Evolutionary conservation across 2,113 vertebrate species (phyloP).

Genomic region (Hystrix brachyura): DNA sequence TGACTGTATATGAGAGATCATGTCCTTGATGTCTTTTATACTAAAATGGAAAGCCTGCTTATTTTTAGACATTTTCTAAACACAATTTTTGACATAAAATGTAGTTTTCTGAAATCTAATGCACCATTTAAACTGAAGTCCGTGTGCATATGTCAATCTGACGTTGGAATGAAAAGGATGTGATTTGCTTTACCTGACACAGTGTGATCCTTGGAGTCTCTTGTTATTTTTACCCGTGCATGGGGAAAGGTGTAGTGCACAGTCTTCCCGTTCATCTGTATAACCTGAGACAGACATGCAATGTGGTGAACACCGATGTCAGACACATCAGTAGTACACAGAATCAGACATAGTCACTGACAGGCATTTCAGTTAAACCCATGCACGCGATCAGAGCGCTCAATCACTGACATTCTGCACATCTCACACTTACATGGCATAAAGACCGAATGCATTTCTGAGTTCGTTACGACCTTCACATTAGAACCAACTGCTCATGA

Average conservation of each 20-base stretch:
- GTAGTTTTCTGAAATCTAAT: background rate
- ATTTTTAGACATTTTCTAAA: constrained; percentile 56
- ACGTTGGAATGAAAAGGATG: constrained; percentile 51
- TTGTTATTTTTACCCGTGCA: constrained; percentile 93
- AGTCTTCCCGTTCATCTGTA: constrained; percentile 93
- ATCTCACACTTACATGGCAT: background rate
- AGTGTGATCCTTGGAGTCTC: constrained; percentile 95
- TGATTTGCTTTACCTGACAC: constrained; percentile 93
- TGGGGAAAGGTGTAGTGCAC: constrained; percentile 96
- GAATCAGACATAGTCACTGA: background rate
- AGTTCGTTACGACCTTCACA: background rate
- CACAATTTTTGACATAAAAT: background rate
- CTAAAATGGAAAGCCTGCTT: constrained; percentile 2
- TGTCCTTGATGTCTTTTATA: background rate
- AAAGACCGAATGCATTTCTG: background rate
- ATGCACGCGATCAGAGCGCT: background rate
- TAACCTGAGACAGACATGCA: constrained; percentile 82
- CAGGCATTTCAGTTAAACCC: background rate
- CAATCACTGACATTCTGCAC: background rate
- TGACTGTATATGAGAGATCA: background rate
- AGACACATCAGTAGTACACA: constrained; percentile 41
- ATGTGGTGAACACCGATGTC: constrained; percentile 59
- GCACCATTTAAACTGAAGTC: constrained; percentile 26
- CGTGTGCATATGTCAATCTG: background rate
- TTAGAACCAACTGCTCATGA: background rate